These are phyloP conservation scores for Coluber constrictor DNA, from an alignment of 2,797 vertebrate species.

Conservation along the genomic window DNA sequence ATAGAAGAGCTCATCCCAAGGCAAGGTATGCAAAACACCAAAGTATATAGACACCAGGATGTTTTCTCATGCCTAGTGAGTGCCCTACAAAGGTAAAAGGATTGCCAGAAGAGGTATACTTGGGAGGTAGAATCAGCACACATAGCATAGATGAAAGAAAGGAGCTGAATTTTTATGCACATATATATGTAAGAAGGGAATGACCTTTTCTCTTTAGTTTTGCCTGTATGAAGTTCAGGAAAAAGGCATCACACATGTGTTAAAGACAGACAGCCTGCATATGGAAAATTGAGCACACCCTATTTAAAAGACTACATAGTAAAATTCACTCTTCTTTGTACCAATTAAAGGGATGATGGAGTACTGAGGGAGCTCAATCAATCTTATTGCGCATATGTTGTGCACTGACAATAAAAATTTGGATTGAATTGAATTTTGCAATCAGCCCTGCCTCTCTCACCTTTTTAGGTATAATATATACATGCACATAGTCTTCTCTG, in stretches of 20 bases:
- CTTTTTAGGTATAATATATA: neutral
- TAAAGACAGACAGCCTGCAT: neutral
- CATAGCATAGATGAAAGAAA: neutral
- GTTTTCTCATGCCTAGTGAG: neutral
- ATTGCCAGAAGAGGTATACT: neutral
- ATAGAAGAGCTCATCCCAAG: neutral
- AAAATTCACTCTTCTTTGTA: neutral
- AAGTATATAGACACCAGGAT: neutral
- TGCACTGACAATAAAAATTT: too few species aligned
- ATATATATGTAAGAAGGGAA: neutral
- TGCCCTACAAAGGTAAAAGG: neutral
- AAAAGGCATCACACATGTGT: neutral
- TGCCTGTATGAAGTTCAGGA: neutral
- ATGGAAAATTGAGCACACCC: neutral
- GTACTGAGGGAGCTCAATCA: too few species aligned
- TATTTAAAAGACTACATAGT: neutral
- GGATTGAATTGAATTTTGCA: too few species aligned
- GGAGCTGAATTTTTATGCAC: neutral
- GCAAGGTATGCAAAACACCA: neutral
- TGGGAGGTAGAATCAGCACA: neutral
- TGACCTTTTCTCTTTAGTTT: neutral
- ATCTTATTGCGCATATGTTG: too few species aligned
- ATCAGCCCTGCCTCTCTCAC: neutral
- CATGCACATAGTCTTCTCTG: neutral
- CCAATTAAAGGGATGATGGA: neutral